Evolutionary conservation across 1,140 invertebrate species (phyloP).

Genomic region (Pararge aegeria): DNA sequence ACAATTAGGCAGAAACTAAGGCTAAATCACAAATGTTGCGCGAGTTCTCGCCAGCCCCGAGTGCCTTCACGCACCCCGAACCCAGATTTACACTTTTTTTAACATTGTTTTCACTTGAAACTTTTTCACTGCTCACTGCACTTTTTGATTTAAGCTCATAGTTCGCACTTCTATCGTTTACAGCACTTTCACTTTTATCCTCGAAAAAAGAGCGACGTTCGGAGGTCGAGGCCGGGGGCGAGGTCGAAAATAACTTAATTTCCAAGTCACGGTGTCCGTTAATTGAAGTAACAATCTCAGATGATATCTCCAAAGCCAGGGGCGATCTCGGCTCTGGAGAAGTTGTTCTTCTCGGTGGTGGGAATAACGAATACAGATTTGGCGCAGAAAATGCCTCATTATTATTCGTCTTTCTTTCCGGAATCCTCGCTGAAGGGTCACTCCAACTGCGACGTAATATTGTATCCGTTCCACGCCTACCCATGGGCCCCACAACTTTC

Average conservation of each 20-base stretch:
- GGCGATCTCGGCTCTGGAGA: slow-evolving; percentile 63
- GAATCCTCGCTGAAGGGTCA: slow-evolving; percentile 78
- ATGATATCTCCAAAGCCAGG: slow-evolving; percentile 84
- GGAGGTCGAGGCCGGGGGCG: slow-evolving; percentile 69
- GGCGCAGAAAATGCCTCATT: slow-evolving; percentile 62
- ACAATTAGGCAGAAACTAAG: slow-evolving; percentile 72
- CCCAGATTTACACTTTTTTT: slow-evolving; percentile 62
- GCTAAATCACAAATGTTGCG: slow-evolving; percentile 77
- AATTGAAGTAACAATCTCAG: slow-evolving; percentile 87
- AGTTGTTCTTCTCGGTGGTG: slow-evolving; percentile 74
- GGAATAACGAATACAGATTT: slow-evolving; percentile 78
- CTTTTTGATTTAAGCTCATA: slow-evolving; percentile 63
- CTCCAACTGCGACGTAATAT: slow-evolving; percentile 82
- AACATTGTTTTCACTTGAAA: slow-evolving; percentile 53
- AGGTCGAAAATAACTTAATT: slow-evolving; percentile 87
- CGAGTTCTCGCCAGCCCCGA: slow-evolving; percentile 45
- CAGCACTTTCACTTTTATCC: slow-evolving; percentile 73
- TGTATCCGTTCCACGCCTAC: slow-evolving; percentile 63
- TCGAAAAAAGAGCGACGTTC: slow-evolving; percentile 69
- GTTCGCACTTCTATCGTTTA: slow-evolving; percentile 58
- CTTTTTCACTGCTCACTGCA: slow-evolving; percentile 63
- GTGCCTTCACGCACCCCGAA: slow-evolving; percentile 50
- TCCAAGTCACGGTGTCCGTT: slow-evolving; percentile 89
- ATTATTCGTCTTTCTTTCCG: slow-evolving; percentile 55
- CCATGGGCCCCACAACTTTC: slow-evolving; percentile 69